These are phyloP conservation scores for Trichechus manatus DNA, from an alignment of 2,113 vertebrate species.

Conservation along the genomic window DNA sequence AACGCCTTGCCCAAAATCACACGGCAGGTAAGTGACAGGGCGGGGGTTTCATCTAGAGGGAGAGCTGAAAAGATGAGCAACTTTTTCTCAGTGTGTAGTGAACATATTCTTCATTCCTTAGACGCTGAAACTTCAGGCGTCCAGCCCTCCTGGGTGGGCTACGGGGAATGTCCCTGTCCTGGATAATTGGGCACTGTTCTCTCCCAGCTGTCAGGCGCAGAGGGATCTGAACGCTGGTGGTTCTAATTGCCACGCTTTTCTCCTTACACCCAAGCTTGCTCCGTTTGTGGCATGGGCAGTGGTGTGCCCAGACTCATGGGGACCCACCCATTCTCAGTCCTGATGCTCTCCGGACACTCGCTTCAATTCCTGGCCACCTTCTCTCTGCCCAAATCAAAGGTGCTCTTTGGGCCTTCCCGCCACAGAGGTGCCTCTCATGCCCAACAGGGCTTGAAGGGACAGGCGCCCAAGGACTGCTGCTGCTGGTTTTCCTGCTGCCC, in stretches of 20 bases:
- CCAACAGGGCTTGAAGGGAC: background rate
- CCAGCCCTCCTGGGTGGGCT: background rate
- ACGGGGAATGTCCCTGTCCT: background rate
- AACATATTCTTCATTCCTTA: background rate
- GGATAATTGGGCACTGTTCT: background rate
- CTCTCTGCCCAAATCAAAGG: background rate
- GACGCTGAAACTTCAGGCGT: background rate
- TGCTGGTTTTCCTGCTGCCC: background rate
- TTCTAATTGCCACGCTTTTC: fast-evolving
- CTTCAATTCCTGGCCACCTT: background rate
- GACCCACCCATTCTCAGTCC: background rate
- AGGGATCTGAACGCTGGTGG: background rate
- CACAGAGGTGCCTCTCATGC: background rate
- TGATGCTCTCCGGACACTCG: background rate
- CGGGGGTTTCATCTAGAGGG: fast-evolving
- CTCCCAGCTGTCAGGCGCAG: background rate
- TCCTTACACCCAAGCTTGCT: fast-evolving
- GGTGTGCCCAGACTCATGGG: fast-evolving
- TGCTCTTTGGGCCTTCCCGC: background rate
- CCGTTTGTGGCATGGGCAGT: background rate
- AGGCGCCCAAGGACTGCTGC: background rate
- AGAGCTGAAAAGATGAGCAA: fast-evolving
- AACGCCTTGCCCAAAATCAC: background rate
- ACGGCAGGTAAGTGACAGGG: background rate
- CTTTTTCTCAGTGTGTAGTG: background rate